Evolutionary conservation across 1,140 invertebrate species (phyloP).

Genomic region (Oppia nitens): DNA sequence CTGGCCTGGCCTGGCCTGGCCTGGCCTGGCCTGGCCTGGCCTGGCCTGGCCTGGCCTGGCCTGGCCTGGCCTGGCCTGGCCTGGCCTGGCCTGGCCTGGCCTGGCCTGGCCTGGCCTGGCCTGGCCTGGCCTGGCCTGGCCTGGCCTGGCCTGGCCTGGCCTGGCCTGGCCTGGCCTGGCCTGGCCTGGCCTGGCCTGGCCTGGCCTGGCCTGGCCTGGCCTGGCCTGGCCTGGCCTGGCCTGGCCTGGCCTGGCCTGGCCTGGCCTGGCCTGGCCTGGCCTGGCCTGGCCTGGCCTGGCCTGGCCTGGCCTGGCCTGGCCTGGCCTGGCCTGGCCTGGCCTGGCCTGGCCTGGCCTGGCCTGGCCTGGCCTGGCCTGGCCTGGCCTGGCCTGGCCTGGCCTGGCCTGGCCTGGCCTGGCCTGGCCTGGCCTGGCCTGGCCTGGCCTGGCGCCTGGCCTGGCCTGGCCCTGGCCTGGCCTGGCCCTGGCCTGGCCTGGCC

Average conservation of each 20-base stretch:
- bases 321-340: conserved; percentile 21
- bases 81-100: conserved; percentile 23
- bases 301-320: conserved; percentile 22
- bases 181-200: conserved; percentile 23
- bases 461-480: too few species aligned
- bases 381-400: conserved; percentile 20
- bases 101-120: conserved; percentile 23
- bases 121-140: conserved; percentile 21
- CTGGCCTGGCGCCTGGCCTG: too few species aligned
- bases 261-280: conserved; percentile 23
- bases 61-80: conserved; percentile 20
- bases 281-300: conserved; percentile 21
- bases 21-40: conserved; percentile 22
- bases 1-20: conserved; percentile 21
- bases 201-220: conserved; percentile 23
- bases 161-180: conserved; percentile 21
- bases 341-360: conserved; percentile 23
- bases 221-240: conserved; percentile 20
- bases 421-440: conserved; percentile 22
- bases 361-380: conserved; percentile 23
- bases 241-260: conserved; percentile 23
- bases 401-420: conserved; percentile 23
- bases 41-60: conserved; percentile 23
- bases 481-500: conserved; percentile 20
- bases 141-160: conserved; percentile 22